Evolutionary conservation across 1,140 invertebrate species (phyloP).

Genomic region (Atta colombica): DNA sequence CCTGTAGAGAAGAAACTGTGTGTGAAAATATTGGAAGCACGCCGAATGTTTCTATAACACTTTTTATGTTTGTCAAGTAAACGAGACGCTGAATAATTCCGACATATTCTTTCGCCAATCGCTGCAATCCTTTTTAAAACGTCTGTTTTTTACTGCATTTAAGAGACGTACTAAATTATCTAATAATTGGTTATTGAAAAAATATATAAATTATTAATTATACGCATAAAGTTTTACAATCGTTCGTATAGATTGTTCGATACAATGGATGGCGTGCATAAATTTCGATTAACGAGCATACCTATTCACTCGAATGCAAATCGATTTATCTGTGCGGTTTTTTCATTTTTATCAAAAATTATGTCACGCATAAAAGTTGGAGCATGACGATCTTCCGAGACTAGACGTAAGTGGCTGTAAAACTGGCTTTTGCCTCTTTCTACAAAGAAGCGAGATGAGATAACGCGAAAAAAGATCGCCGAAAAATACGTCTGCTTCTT

Average conservation of each 20-base stretch:
- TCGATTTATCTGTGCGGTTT: neutral
- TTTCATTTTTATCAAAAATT: slow-evolving; percentile 37
- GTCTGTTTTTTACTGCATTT: neutral
- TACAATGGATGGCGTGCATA: neutral
- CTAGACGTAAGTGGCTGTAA: slow-evolving; percentile 37
- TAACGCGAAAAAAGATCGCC: slow-evolving; percentile 51
- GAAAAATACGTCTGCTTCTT: slow-evolving; percentile 59
- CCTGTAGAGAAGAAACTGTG: neutral
- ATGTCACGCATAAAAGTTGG: slow-evolving; percentile 55
- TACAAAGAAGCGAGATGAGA: slow-evolving; percentile 55
- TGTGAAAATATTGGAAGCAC: slow-evolving; percentile 5
- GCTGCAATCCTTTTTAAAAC: neutral
- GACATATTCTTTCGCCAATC: neutral
- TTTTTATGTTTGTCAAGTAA: neutral
- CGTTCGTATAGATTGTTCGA: neutral
- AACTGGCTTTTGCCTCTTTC: slow-evolving; percentile 61
- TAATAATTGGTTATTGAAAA: neutral
- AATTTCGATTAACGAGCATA: slow-evolving; percentile 24
- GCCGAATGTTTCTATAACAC: neutral
- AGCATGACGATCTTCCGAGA: slow-evolving; percentile 34
- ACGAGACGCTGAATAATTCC: neutral
- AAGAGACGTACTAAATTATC: neutral
- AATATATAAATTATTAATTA: slow-evolving; percentile 49
- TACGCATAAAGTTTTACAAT: slow-evolving; percentile 18
- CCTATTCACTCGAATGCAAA: neutral